Evolutionary conservation across 37 sponge, comb jelly and placozoan species (phyloP).

Genomic region (Halisarca cf. caerulea): DNA sequence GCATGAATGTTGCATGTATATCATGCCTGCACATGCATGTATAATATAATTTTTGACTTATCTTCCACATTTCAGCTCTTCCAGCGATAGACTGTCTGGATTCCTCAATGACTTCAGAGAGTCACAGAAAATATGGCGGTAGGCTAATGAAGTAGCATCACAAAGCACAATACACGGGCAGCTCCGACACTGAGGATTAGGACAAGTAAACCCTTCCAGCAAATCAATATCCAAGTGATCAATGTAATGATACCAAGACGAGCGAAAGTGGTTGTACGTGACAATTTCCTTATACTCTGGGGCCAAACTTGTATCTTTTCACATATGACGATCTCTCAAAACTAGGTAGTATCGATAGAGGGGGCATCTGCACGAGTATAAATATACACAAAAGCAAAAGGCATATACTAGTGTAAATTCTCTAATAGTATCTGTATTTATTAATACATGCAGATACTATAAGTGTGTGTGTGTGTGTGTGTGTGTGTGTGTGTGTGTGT

Average conservation of each 20-base stretch:
- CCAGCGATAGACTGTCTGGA: not conserved
- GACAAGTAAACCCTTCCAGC: not conserved
- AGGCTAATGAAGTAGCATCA: conserved; percentile 16
- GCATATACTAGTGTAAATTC: too few relatives aligned
- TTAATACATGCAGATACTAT: too few relatives aligned
- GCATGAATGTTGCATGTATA: too few relatives aligned
- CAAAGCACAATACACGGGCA: not conserved
- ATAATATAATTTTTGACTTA: too few relatives aligned
- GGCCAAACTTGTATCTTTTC: not conserved
- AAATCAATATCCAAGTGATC: not conserved
- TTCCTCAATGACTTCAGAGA: conserved; percentile 3
- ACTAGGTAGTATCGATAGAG: conserved; percentile 19
- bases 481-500: too few relatives aligned
- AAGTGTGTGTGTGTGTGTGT: too few relatives aligned
- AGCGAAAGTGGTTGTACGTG: conserved; percentile 2
- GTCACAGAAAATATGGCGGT: not conserved
- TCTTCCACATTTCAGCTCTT: conserved; percentile 14
- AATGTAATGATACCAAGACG: conserved; percentile 6
- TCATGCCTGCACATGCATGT: too few relatives aligned
- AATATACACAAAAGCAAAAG: too few relatives aligned
- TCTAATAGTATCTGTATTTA: too few relatives aligned
- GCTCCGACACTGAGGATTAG: not conserved
- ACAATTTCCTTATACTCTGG: not conserved
- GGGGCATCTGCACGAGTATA: not conserved
- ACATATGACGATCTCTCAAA: not conserved